Evolutionary conservation across 1,140 invertebrate genomes (phyloP), one percentile per base, ranked within the genome.

Genomic region (Chymomyza costata): DNA sequence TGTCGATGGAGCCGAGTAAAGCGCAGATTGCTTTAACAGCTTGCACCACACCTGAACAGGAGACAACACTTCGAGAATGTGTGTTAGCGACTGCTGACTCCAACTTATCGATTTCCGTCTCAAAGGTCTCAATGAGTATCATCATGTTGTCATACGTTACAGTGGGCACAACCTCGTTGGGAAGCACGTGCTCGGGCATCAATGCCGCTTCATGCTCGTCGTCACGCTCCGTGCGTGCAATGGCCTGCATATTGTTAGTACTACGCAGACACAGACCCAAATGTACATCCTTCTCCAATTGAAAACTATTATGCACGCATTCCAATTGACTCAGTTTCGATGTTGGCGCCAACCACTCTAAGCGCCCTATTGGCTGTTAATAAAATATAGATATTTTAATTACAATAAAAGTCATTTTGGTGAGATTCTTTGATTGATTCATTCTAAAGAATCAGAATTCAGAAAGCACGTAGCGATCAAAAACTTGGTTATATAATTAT

Each of bases 251-350:
- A 5, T 83, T 86, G 6, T 93, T 87, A 51, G 91, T 88, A 21
- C 78, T 87, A 46, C 92, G 90, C 5, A 92, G 90, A 58, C 91
- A 89, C 35, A 94, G 87, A 35, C 91, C 92, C 52, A 99, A 87
- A 46, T 91, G 88, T 0, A 98, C 93, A 87, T 98, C 96, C 83
- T 93, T 91, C 85, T 98, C 96, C 68, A 97, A 86, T 84, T 98
- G 97, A 31, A 98, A 93, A 86, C 96, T 98, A 63, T 95, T 92
- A 82, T 97, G 94, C 49, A 97, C 92, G 86, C 97, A 97, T 82
- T 96, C 94, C 87, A 97, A 96, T 82, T 97, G 94, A 40, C 91
- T 92, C 15, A 98, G 88, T 18, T 86, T 88, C 7, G 90, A 90
- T 17, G 88, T 90, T 31, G 87, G 88, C 1, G 82, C 71, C 17